Evolutionary conservation across 2,113 vertebrate species (phyloP).

Genomic region (Zapus hudsonius): DNA sequence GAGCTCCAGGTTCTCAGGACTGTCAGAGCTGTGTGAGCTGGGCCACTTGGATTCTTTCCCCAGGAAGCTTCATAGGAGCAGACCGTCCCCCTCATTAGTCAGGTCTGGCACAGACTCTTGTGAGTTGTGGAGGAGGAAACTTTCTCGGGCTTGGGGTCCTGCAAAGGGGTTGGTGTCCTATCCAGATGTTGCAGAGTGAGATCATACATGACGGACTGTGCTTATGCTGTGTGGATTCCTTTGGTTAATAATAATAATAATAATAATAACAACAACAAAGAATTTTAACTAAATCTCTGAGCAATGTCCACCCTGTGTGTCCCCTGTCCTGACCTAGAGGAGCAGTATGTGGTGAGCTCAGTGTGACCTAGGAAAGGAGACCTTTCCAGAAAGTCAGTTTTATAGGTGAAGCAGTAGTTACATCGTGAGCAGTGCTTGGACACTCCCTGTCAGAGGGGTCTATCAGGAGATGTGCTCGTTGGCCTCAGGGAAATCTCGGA

Average conservation of each 20-base stretch:
- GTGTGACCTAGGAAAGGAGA: background rate
- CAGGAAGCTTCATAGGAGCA: background rate
- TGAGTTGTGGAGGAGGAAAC: background rate
- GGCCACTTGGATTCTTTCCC: background rate
- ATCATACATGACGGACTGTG: background rate
- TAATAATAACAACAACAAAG: background rate
- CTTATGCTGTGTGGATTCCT: background rate
- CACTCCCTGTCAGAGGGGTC: background rate
- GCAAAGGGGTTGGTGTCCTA: background rate
- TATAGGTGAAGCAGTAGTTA: background rate
- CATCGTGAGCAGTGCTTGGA: background rate
- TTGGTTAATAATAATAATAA: background rate
- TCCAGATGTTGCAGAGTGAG: background rate
- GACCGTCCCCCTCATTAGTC: background rate
- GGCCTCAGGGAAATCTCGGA: slow-evolving; percentile 12
- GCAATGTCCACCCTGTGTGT: background rate
- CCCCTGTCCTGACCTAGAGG: slow-evolving; percentile 15
- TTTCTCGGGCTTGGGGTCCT: background rate
- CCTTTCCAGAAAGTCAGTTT: background rate
- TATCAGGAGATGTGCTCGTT: background rate
- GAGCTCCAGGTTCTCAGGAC: too few species aligned
- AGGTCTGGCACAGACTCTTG: background rate
- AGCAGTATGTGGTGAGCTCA: background rate
- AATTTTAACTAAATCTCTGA: slow-evolving; percentile 38
- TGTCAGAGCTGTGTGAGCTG: background rate